Conservation (phyloP, 2,113 vertebrate species). For the Tamias sibiricus region DNA sequence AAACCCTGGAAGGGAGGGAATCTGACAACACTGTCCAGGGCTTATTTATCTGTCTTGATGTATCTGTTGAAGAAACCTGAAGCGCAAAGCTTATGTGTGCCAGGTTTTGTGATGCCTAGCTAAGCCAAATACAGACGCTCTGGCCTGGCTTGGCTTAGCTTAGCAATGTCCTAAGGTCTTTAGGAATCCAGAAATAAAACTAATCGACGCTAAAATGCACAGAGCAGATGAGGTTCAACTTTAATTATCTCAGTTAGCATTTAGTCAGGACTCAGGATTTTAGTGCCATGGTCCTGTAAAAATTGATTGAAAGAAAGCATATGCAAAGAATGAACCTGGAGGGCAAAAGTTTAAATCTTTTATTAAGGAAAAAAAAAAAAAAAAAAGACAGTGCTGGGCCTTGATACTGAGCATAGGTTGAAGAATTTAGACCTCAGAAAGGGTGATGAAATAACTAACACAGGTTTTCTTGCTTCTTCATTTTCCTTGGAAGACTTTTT, state of each 20-base stretch:
- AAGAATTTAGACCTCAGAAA: background rate
- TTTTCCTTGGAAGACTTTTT: background rate
- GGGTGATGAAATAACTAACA: background rate
- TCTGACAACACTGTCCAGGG: background rate
- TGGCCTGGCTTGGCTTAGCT: background rate
- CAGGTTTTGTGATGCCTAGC: background rate
- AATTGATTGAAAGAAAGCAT: background rate
- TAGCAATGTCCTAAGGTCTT: background rate
- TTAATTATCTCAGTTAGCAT: background rate
- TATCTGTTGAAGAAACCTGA: background rate
- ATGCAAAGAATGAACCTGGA: background rate
- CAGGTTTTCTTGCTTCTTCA: background rate
- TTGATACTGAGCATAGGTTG: background rate
- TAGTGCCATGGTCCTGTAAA: background rate
- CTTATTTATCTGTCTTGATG: background rate
- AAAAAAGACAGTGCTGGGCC: background rate
- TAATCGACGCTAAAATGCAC: background rate
- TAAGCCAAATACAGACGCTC: background rate
- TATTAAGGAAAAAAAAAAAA: background rate
- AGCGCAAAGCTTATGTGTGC: background rate
- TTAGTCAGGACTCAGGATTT: background rate
- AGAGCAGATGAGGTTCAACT: background rate
- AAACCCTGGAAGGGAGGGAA: background rate
- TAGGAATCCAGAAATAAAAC: background rate
- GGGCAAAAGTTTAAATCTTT: background rate